Evolutionary conservation across 2,888 invertebrate genomes (phyloP), one percentile per base, ranked within the genome.

Genomic region (Megastigmus dorsalis): DNA sequence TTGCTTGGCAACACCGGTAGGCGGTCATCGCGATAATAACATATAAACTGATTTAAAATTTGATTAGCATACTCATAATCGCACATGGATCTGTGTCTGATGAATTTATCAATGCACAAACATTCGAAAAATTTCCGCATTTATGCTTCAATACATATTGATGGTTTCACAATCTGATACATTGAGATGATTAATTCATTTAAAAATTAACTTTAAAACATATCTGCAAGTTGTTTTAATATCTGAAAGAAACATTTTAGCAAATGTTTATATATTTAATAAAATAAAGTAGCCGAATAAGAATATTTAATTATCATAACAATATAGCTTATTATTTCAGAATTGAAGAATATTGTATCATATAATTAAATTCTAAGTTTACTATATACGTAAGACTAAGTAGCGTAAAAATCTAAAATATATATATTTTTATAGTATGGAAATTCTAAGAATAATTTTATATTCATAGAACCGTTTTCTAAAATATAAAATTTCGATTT

Each of bases 81-180:
- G 23, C 23, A 15, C 13, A 50, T 50, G 28, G 7, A 59, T 55
- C 52, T 70, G 20, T 20, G 2, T 41, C 30, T 23, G 41, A 59
- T 50, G 18, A 63, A 62, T 20, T 43, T 50, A 59, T 72, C 50
- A 50, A 0, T 28, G n/a, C 48, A 7, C 33, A 43, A 33, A 54
- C 60, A 70, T 43, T 62, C 20, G 30, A 50, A 4, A 38, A 33
- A 70, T 55, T 67, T 72, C 72, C 72, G 72, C 50, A 71, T 50
- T 36, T 65, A 7, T 48, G 9, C n/a, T 54, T 30, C 23, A 3
- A 1, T 13, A 10, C 20, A 50, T 50, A 50, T 26, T 26, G 3
- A 2, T 5, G 13, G 13, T 41, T 10, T 41, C 4, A 33, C 13
- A 18, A 45, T 43, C 3, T 1, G 1, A 26, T 0, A 4, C 3